phyloP scores from a whole-genome alignment of 2,888 invertebrate genomes.

The Blomia tropicalis region DNA sequence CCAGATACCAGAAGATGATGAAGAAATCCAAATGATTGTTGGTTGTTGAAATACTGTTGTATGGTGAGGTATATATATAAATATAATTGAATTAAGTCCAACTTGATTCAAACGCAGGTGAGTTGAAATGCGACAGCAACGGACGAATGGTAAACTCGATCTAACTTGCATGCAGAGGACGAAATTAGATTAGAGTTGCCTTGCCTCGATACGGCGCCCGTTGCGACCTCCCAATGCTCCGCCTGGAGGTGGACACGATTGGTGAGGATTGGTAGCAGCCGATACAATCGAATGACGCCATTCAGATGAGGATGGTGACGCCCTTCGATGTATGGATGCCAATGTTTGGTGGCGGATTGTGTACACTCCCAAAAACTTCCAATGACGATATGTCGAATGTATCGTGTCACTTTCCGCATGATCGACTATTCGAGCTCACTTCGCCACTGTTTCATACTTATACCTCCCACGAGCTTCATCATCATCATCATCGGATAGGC shows the following conservation, averaged over 20 bases:
- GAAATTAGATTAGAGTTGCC: constrained; percentile 9
- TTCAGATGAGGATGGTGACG: not conserved
- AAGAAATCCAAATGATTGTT: no score
- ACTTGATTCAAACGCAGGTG: not conserved
- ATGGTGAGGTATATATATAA: no score
- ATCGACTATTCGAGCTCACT: no score
- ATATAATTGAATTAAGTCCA: constrained; percentile 7
- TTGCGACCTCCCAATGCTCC: not conserved
- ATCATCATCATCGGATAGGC: not conserved
- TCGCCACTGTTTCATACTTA: not conserved
- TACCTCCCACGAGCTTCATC: not conserved
- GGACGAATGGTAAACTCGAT: constrained; percentile 4
- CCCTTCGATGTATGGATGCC: no score
- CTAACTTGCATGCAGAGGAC: not conserved
- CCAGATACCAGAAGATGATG: no score
- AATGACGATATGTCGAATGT: no score
- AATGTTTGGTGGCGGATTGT: no score
- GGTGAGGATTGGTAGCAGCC: no score
- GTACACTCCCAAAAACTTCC: no score
- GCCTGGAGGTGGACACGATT: not conserved
- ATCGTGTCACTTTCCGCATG: constrained; percentile 4
- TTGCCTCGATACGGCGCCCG: not conserved
- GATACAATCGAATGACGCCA: not conserved
- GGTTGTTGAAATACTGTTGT: no score
- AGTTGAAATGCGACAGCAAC: not conserved